A percentile compares a stretch with the other conserved stretches of the same genome.
These are phyloP conservation scores for Botia almorhae DNA, from an alignment of 2,797 vertebrate genomes.

Conservation along the genomic window DNA sequence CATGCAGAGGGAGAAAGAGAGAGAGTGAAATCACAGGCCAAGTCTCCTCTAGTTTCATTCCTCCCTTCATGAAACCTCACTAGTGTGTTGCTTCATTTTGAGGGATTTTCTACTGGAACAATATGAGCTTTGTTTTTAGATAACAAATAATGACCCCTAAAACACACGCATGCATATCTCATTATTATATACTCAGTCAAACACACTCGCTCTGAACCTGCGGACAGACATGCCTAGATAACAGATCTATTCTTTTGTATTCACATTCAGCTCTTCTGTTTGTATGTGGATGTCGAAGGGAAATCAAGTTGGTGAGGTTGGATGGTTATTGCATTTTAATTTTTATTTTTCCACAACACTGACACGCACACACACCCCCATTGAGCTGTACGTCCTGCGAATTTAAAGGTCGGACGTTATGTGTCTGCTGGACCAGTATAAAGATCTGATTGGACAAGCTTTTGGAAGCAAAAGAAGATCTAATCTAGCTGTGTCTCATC, in stretches of 20 bases:
- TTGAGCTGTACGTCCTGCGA: constrained; percentile 54
- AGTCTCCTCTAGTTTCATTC: constrained; percentile 48
- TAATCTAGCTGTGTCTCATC: constrained; percentile 59
- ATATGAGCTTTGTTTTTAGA: constrained; percentile 51
- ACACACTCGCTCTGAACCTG: constrained; percentile 38
- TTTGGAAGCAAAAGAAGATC: constrained; percentile 44
- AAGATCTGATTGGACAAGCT: constrained; percentile 59
- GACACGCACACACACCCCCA: constrained; percentile 46
- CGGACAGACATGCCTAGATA: constrained; percentile 52
- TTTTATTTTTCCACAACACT: constrained; percentile 24
- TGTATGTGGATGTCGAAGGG: constrained; percentile 29
- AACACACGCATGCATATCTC: constrained; percentile 35
- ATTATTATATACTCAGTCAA: constrained; percentile 30
- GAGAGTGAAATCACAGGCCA: constrained; percentile 30
- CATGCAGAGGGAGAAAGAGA: constrained; percentile 33
- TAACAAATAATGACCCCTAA: constrained; percentile 31
- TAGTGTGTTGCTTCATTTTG: constrained; percentile 48
- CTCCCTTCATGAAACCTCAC: constrained; percentile 19
- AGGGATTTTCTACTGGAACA: constrained; percentile 50
- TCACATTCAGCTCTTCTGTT: constrained; percentile 44
- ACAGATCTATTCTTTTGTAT: constrained; percentile 50
- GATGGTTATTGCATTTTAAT: constrained; percentile 48
- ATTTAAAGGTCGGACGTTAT: constrained; percentile 69
- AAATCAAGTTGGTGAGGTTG: constrained; percentile 14
- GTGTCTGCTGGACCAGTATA: constrained; percentile 53